Evolutionary conservation across 2,888 invertebrate species (phyloP).

Genomic region (Apotomis turbidana): DNA sequence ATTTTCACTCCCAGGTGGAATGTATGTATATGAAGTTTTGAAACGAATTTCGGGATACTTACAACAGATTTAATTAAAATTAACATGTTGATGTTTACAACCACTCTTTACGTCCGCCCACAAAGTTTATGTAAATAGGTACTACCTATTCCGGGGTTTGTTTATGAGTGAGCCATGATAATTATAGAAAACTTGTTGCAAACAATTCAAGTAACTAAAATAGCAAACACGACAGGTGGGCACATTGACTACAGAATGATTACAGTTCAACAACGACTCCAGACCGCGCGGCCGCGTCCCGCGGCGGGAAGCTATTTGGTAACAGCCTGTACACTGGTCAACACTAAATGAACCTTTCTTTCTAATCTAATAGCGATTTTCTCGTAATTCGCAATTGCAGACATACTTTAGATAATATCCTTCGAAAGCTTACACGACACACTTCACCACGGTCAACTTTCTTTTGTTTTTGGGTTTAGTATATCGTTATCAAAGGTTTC

Average conservation of each 20-base stretch:
- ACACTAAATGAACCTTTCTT: background rate
- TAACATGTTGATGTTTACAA: no score
- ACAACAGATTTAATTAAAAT: no score
- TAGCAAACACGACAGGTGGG: slow-evolving; percentile 74
- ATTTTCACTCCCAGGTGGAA: no score
- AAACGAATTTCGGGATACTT: no score
- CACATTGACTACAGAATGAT: slow-evolving; percentile 74
- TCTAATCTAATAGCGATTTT: background rate
- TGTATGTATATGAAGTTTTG: no score
- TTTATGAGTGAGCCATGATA: slow-evolving; percentile 3
- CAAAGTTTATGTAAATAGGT: no score
- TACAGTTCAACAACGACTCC: slow-evolving; percentile 60
- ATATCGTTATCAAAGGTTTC: background rate
- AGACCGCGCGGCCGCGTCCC: slow-evolving; percentile 50
- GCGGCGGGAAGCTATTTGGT: slow-evolving; percentile 52
- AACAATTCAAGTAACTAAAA: slow-evolving; percentile 59
- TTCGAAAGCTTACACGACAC: background rate
- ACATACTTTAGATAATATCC: background rate
- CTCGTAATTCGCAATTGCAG: background rate
- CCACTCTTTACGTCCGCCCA: no score
- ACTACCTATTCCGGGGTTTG: no score
- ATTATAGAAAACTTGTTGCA: slow-evolving; percentile 48
- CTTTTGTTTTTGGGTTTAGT: background rate
- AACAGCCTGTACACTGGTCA: slow-evolving; percentile 50
- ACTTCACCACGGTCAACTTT: background rate